These are phyloP conservation scores for Drosophila cyrtoloma DNA, from an alignment of 2,888 invertebrate genomes.

Conservation along the genomic window DNA sequence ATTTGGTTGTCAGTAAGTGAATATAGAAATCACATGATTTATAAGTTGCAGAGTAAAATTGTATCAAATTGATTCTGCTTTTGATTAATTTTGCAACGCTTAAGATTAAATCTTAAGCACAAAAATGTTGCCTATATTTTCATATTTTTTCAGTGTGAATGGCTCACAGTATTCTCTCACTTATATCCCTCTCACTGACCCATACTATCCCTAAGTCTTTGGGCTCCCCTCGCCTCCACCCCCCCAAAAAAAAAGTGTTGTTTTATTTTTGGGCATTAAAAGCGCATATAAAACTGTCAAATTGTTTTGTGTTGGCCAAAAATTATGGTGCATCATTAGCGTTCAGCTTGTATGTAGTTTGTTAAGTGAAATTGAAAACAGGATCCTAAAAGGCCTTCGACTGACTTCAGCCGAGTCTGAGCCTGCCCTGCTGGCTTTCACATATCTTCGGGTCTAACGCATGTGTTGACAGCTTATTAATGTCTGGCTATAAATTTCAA, in stretches of 20 bases:
- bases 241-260: slow-evolving; percentile 6
- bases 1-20: neutral
- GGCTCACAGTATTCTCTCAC: neutral
- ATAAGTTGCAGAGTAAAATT: neutral
- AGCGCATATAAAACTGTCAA: slow-evolving; percentile 84
- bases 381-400: slow-evolving; percentile 18
- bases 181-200: neutral
- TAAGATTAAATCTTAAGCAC: neutral
- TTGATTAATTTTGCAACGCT: neutral
- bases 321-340: slow-evolving; percentile 84
- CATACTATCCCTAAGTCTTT: slow-evolving; percentile 41
- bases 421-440: neutral
- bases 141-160: neutral
- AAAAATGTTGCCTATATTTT: neutral
- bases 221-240: neutral
- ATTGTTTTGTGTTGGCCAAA: slow-evolving; percentile 78
- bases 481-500: slow-evolving; percentile 79
- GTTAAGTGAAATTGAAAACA: slow-evolving; percentile 77
- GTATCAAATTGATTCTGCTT: neutral
- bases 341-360: slow-evolving; percentile 72
- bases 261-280: slow-evolving; percentile 69
- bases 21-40: neutral
- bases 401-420: neutral
- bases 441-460: slow-evolving; percentile 69
- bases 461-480: slow-evolving; percentile 84